Percentiles rank a stretch among this genome's conserved stretches.
Conservation (phyloP, 2,113 vertebrate species). For the Mormyrus lacerda region DNA sequence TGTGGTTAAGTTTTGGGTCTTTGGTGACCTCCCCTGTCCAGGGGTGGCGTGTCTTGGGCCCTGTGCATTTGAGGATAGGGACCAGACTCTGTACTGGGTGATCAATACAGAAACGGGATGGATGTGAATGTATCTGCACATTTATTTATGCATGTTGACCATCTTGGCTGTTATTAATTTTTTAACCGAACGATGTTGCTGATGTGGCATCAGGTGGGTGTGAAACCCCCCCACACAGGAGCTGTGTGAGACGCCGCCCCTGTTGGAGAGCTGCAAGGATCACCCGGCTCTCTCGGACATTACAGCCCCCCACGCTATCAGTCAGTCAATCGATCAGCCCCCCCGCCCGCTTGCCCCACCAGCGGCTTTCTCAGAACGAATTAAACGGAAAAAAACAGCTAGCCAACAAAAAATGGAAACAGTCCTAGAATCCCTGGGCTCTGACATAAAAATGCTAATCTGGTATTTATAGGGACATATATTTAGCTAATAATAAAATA, state of each 20-base stretch:
- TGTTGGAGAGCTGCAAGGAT: not conserved
- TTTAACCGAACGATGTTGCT: not conserved
- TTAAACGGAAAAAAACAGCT: not conserved
- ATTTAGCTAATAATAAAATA: not conserved
- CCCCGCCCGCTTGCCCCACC: not conserved
- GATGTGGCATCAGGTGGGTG: not conserved
- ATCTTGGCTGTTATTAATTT: not conserved
- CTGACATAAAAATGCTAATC: not conserved
- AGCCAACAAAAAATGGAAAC: not conserved
- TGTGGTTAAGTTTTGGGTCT: not conserved
- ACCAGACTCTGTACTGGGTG: not conserved
- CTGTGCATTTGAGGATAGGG: not conserved
- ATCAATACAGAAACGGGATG: not conserved
- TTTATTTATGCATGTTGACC: not conserved
- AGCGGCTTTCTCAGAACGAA: not conserved
- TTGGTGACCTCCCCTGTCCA: not conserved
- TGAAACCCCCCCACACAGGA: no score
- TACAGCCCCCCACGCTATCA: not conserved
- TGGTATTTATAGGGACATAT: not conserved
- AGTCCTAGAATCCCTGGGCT: not conserved
- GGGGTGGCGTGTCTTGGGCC: not conserved
- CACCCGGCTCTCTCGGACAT: not conserved
- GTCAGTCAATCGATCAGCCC: not conserved
- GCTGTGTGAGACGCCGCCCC: not conserved
- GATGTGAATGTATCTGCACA: not conserved